Evolutionary conservation across 2,113 vertebrate species (phyloP).

Genomic region (Chunga burmeisteri): DNA sequence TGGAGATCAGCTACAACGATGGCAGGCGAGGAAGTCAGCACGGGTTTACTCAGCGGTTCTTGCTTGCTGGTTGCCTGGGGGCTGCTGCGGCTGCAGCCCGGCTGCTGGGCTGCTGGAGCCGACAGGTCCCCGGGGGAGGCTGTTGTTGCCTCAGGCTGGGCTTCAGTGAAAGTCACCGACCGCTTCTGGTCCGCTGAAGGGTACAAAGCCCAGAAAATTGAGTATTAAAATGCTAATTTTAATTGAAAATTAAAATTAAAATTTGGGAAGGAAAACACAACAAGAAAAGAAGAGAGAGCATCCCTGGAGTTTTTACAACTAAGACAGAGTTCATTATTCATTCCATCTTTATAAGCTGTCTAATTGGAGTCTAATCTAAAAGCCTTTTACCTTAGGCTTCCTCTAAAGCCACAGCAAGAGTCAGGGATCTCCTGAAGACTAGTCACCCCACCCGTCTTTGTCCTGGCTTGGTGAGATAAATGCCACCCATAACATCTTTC

Average conservation of each 20-base stretch:
- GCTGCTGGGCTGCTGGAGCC: neutral
- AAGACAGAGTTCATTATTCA: neutral
- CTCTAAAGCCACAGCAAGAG: neutral
- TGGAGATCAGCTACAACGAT: conserved; percentile 83
- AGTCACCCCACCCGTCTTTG: neutral
- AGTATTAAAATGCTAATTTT: neutral
- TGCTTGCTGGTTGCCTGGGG: conserved; percentile 51
- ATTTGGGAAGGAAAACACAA: neutral
- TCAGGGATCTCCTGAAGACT: neutral
- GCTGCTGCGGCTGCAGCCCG: conserved; percentile 36
- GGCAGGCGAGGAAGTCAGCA: conserved; percentile 74
- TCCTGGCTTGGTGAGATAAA: neutral
- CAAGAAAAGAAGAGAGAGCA: neutral
- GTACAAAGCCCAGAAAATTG: conserved; percentile 3
- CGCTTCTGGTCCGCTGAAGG: conserved; percentile 89
- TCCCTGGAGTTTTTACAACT: neutral
- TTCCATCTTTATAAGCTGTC: neutral
- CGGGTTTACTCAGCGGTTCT: conserved; percentile 55
- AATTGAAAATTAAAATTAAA: no score
- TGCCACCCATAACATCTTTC: neutral
- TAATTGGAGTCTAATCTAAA: neutral
- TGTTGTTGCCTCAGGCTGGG: conserved; percentile 61
- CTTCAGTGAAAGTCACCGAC: conserved; percentile 95
- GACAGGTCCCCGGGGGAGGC: neutral
- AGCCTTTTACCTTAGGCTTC: neutral